Evolutionary conservation across 2,888 invertebrate species (phyloP).

Genomic region (Cetonia aurata): DNA sequence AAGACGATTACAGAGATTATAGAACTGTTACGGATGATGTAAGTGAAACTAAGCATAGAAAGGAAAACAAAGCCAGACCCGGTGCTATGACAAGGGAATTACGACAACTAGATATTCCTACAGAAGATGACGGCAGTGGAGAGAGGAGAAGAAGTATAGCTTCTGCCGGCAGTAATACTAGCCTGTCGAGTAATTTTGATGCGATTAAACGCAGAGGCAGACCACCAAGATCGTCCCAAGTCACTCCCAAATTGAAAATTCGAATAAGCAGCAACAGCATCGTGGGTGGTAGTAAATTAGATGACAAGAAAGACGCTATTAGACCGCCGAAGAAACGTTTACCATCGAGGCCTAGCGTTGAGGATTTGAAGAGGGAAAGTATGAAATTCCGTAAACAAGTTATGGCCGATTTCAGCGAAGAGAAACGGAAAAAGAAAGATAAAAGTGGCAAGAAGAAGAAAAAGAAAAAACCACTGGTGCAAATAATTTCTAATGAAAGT

Average conservation of each 20-base stretch:
- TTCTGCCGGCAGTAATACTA: constrained; percentile 63
- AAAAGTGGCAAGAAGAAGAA: constrained; percentile 72
- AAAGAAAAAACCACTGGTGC: constrained; percentile 70
- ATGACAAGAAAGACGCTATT: constrained; percentile 69
- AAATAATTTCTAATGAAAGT: constrained; percentile 71
- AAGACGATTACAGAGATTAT: constrained; percentile 82
- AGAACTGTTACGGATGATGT: constrained; percentile 65
- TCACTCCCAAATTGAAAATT: constrained; percentile 81
- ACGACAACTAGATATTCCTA: constrained; percentile 73
- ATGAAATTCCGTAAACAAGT: constrained; percentile 89
- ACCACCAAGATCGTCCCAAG: constrained; percentile 59
- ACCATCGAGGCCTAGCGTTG: constrained; percentile 77
- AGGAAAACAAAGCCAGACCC: constrained; percentile 69
- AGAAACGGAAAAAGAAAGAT: constrained; percentile 71
- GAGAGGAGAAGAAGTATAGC: constrained; percentile 68
- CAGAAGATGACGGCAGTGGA: constrained; percentile 69
- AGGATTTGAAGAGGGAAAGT: constrained; percentile 85
- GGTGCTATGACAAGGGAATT: constrained; percentile 73
- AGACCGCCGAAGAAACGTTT: constrained; percentile 85
- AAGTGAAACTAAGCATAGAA: constrained; percentile 76
- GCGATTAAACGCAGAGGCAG: constrained; percentile 63
- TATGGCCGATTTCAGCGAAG: constrained; percentile 85
- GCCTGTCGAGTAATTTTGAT: constrained; percentile 55
- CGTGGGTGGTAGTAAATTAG: constrained; percentile 64
- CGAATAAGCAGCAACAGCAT: constrained; percentile 70